phyloP scores from a whole-genome alignment of 2,797 vertebrate genomes.

The Pitangus sulphuratus region DNA sequence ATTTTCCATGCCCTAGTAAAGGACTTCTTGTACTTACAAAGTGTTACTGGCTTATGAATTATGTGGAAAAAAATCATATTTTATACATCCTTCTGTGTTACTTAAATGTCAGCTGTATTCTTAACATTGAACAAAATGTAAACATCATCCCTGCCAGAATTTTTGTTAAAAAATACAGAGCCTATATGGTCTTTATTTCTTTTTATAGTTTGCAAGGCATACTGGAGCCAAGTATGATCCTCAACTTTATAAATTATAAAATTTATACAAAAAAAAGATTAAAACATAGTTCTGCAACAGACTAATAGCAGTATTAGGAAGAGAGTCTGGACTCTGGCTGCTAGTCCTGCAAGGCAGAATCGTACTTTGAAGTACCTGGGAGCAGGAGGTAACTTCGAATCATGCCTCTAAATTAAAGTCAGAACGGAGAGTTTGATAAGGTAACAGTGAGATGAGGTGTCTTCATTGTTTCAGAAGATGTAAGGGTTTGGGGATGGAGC shows the following conservation, averaged over 20 bases:
- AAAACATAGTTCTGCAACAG: not conserved
- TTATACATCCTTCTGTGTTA: slow-evolving; percentile 43
- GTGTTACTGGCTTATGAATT: slow-evolving; percentile 28
- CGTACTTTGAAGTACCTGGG: not conserved
- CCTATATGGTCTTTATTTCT: not conserved
- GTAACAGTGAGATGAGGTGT: not conserved
- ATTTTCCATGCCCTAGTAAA: slow-evolving; percentile 29
- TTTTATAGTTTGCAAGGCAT: not conserved
- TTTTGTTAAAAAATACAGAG: not conserved
- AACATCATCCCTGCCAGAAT: slow-evolving; percentile 18
- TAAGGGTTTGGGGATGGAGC: not conserved
- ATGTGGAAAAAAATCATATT: slow-evolving; percentile 18
- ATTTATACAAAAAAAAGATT: not conserved
- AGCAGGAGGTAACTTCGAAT: not conserved
- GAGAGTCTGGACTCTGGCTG: not conserved
- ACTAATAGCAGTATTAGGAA: not conserved
- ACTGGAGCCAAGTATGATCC: not conserved
- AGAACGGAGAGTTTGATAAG: not conserved
- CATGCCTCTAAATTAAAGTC: not conserved
- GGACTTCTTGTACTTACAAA: slow-evolving; percentile 22
- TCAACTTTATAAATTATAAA: not conserved
- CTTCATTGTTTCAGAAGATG: not conserved
- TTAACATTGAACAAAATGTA: slow-evolving; percentile 28
- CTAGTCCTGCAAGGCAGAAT: not conserved
- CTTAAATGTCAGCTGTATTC: slow-evolving; percentile 48